Percentiles rank a stretch among this genome's conserved stretches.
phyloP scores from a whole-genome alignment of 2,888 invertebrate species.

The Euzophera pinguis region DNA sequence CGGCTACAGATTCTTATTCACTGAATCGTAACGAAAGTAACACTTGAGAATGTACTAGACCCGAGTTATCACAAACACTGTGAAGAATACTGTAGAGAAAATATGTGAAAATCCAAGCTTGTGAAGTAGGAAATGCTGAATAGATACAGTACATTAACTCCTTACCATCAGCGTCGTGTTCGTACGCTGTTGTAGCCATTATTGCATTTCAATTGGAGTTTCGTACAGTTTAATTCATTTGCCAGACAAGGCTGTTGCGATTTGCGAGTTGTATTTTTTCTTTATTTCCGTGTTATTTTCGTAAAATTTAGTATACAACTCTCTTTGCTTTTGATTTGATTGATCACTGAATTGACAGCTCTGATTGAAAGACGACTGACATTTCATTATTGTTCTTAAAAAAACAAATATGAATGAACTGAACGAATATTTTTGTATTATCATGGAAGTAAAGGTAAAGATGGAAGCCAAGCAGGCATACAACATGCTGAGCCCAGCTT shows the following conservation, averaged over 20 bases:
- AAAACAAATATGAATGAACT: too few relatives aligned
- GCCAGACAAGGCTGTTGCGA: conserved; percentile 15
- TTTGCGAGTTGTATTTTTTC: conserved; percentile 27
- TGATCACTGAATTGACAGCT: too few relatives aligned
- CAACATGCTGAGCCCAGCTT: too few relatives aligned
- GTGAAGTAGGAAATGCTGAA: conserved; percentile 3
- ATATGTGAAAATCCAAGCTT: conserved; percentile 11
- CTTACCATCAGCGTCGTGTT: conserved; percentile 71
- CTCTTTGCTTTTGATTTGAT: conserved; percentile 16
- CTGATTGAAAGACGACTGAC: too few relatives aligned
- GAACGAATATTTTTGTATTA: too few relatives aligned
- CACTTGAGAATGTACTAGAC: neutral
- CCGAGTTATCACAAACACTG: conserved; percentile 5
- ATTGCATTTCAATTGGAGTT: conserved; percentile 18
- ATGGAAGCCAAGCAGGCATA: too few relatives aligned
- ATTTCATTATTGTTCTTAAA: too few relatives aligned
- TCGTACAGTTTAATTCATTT: neutral
- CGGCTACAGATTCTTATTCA: conserved; percentile 6
- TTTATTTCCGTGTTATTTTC: conserved; percentile 39
- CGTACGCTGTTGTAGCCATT: conserved; percentile 67
- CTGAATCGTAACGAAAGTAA: conserved; percentile 12
- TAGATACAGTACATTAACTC: conserved; percentile 1
- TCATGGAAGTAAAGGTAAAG: too few relatives aligned
- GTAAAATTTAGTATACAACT: conserved; percentile 34
- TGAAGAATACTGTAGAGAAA: conserved; percentile 5